Conservation (phyloP, 2,888 invertebrate species). For the Sylvicola cinctus region DNA sequence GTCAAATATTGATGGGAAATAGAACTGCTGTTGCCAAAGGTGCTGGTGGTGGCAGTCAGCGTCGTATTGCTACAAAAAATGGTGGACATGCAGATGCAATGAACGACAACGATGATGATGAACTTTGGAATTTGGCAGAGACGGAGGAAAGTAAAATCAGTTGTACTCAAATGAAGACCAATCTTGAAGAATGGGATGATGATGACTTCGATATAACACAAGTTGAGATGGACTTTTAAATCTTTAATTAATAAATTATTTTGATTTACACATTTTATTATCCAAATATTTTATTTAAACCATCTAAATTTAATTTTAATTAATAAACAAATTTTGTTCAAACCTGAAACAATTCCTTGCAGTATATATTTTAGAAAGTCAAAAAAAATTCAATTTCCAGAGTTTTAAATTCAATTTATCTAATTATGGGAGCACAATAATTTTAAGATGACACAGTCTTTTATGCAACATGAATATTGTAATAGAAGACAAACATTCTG, state of each 20-base stretch:
- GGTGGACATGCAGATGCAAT: slow-evolving; percentile 2
- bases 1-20: slow-evolving; percentile 32
- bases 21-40: slow-evolving; percentile 4
- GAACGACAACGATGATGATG: slow-evolving; percentile 21
- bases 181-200: slow-evolving; percentile 6
- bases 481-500: no score
- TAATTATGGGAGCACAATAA: background rate
- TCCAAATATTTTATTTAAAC: background rate
- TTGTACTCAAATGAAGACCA: slow-evolving; percentile 1
- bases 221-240: slow-evolving; percentile 4
- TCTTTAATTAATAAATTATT: no score
- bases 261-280: no score
- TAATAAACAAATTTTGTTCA: no score
- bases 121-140: slow-evolving; percentile 21
- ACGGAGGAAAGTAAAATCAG: slow-evolving; percentile 7
- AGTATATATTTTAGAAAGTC: no score
- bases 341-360: no score
- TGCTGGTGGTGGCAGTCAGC: background rate
- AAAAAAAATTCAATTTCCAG: no score
- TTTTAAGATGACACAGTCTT: no score
- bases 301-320: no score
- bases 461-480: no score
- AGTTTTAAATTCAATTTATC: background rate
- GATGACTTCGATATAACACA: slow-evolving; percentile 8
- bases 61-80: background rate